Evolutionary conservation across 2,797 vertebrate genomes (phyloP), one percentile per base, ranked within the genome.

Genomic region (Naso thynnoides): DNA sequence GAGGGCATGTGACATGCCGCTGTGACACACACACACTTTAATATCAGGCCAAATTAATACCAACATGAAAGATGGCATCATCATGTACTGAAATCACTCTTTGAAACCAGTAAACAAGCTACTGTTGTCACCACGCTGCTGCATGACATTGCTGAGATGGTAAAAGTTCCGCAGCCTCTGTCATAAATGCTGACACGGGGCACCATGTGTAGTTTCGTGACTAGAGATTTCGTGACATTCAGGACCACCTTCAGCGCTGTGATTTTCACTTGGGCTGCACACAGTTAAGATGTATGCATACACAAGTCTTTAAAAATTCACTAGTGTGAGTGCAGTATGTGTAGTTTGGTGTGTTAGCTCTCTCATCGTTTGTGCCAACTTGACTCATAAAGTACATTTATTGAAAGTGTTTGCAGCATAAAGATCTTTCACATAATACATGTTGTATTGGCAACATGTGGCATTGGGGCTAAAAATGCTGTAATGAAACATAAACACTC

Each of bases 91-190:
- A 38, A 36, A 29, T 16, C 7, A 42, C 21, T 36, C 61, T 73
- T 61, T 71, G 24, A 73, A 77, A 44, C 45, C 50, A 8, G 61
- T 78, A 68, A 82, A 81, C 31, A 72, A 61, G 68, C 74, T 78
- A 54, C 70, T 66, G 45, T 70, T 74, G 74, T 45, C 26, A 27
- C 10, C 0, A 1, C 64, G 36, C 44, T n/a, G 10, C 23, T 36
- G 11, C 52, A 11, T 31, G 26, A 49, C 14, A 56, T 73, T 18
- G 66, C 24, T 18, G 3, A 18, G 13, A 8, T 2, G 64, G 18
- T 63, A 73, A 83, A 78, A 83, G 81, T 72, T 11, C 58, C 49
- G 15, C 47, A 1, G 44, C 18, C 7, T 36, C 14, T 29, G 31
- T 61, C 63, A 63, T 72, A 70, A 82, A 59, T 5, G 10, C 8